phyloP scores from a whole-genome alignment of 1,140 invertebrate genomes.

The Drosophila murphyi region DNA sequence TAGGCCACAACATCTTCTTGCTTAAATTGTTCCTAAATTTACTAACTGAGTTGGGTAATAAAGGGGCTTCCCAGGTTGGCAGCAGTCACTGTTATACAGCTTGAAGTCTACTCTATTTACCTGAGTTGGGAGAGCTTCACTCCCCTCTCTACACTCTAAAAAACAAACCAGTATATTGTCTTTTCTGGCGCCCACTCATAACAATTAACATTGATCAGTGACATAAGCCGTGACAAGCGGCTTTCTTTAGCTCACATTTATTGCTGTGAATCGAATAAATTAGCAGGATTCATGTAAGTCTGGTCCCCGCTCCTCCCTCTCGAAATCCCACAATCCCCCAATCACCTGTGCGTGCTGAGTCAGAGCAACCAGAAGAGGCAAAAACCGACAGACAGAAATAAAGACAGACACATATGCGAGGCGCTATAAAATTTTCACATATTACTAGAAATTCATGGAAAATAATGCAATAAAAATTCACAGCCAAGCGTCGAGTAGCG shows the following conservation, averaged over 20 bases:
- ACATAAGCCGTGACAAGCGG: slow-evolving; percentile 22
- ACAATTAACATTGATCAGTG: slow-evolving; percentile 42
- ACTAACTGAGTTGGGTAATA: too few species aligned
- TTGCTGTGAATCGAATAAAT: slow-evolving; percentile 61
- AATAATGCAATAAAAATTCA: slow-evolving; percentile 84
- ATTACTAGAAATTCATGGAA: slow-evolving; percentile 82
- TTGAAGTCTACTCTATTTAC: too few species aligned
- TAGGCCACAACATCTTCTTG: too few species aligned
- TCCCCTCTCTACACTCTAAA: too few species aligned
- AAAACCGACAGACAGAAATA: background rate
- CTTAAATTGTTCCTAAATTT: too few species aligned
- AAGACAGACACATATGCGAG: slow-evolving; percentile 36
- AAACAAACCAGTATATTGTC: too few species aligned
- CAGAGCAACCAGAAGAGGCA: slow-evolving; percentile 3
- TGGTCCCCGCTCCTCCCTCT: background rate
- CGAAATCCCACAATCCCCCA: slow-evolving; percentile 17
- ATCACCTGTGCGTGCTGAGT: slow-evolving; percentile 49
- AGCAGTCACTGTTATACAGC: too few species aligned
- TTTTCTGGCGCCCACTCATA: background rate
- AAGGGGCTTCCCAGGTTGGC: too few species aligned
- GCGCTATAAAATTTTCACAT: slow-evolving; percentile 71
- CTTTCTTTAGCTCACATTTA: slow-evolving; percentile 13
- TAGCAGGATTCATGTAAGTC: slow-evolving; percentile 22
- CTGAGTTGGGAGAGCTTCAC: too few species aligned
- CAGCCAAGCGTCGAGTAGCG: slow-evolving; percentile 52